phyloP scores from a whole-genome alignment of 2,113 vertebrate genomes.

The Thomomys bottae region DNA sequence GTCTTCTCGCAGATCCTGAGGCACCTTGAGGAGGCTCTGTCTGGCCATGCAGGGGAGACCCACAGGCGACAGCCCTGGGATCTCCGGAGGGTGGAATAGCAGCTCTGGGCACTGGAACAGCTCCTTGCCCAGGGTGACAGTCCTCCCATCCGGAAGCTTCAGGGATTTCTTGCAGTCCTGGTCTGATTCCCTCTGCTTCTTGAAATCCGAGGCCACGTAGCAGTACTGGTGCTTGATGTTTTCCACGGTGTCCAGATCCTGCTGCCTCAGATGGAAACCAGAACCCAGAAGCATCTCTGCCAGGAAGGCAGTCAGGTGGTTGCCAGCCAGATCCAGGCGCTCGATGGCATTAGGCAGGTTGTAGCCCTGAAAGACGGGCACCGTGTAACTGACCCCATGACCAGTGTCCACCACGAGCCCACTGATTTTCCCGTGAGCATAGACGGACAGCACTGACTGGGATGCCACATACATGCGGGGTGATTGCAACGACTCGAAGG shows the following conservation, averaged over 20 bases:
- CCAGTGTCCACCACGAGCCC: constrained; percentile 81
- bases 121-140: constrained; percentile 71
- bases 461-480: constrained; percentile 76
- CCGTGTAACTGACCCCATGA: constrained; percentile 65
- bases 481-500: constrained; percentile 75
- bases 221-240: constrained; percentile 78
- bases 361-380: constrained; percentile 80
- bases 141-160: constrained; percentile 74
- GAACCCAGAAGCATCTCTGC: constrained; percentile 61
- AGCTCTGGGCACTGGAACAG: constrained; percentile 78
- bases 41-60: constrained; percentile 74
- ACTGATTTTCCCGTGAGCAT: constrained; percentile 77
- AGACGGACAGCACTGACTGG: constrained; percentile 75
- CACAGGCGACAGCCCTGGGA: constrained; percentile 44
- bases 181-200: not conserved
- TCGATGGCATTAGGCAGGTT: constrained; percentile 69
- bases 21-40: constrained; percentile 66
- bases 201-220: constrained; percentile 68
- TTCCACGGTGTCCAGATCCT: constrained; percentile 63
- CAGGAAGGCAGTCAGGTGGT: constrained; percentile 78
- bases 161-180: constrained; percentile 8
- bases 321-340: constrained; percentile 80
- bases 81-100: constrained; percentile 71
- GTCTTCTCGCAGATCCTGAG: not conserved
- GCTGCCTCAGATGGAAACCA: constrained; percentile 23